These are phyloP conservation scores for Epsilonema sp. DNA, from an alignment of 2,888 invertebrate species.

Conservation along the genomic window DNA sequence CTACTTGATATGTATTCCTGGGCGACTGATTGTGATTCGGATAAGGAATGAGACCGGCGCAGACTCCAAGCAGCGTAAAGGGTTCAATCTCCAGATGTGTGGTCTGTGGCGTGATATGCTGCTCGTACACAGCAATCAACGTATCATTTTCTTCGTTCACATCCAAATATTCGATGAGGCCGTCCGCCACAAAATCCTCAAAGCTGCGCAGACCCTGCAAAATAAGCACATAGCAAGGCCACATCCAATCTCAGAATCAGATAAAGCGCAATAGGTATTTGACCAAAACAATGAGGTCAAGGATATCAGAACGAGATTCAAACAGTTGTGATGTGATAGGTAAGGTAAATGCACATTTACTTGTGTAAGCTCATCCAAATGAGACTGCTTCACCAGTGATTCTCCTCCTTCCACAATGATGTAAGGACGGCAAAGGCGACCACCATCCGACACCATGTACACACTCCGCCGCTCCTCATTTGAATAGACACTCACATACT, in stretches of 20 bases:
- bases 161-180: conserved; percentile 84
- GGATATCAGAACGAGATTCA: too few species aligned
- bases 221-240: too few species aligned
- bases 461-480: conserved; percentile 61
- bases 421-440: conserved; percentile 78
- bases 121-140: conserved; percentile 67
- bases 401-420: conserved; percentile 68
- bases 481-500: conserved; percentile 74
- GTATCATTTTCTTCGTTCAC: conserved; percentile 97
- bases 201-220: conserved; percentile 31
- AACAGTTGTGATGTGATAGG: too few species aligned
- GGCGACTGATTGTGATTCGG: conserved; percentile 96
- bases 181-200: conserved; percentile 76
- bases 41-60: conserved; percentile 84
- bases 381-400: conserved; percentile 53
- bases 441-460: conserved; percentile 87
- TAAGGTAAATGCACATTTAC: too few species aligned
- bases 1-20: conserved; percentile 97
- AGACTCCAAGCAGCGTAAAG: conserved; percentile 84
- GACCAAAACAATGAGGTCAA: too few species aligned
- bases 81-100: conserved; percentile 92
- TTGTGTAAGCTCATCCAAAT: conserved; percentile 51
- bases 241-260: too few species aligned
- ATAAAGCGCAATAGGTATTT: too few species aligned
- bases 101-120: conserved; percentile 47